Evolutionary conservation across 2,113 vertebrate species (phyloP).

Genomic region (Marmota monax): DNA sequence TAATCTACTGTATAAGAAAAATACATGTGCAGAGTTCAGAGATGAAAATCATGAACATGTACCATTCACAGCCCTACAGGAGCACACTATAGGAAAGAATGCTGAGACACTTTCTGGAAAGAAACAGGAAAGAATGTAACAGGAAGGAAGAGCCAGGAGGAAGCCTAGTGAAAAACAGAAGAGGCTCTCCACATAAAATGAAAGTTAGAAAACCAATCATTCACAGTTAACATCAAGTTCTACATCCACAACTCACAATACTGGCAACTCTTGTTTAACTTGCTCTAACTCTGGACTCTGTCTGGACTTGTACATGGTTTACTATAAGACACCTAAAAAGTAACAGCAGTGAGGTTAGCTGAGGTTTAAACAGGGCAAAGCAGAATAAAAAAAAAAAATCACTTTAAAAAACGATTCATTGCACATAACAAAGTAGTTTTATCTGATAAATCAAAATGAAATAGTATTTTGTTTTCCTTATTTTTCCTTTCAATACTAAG

Average conservation of each 20-base stretch:
- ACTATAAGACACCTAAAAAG: neutral
- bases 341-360: neutral
- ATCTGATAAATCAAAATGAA: neutral
- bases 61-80: neutral
- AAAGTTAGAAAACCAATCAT: slow-evolving; percentile 45
- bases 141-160: neutral
- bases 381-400: neutral
- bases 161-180: neutral
- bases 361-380: slow-evolving; percentile 33
- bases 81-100: neutral
- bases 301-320: slow-evolving; percentile 61
- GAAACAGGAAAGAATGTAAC: neutral
- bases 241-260: neutral
- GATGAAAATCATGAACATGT: slow-evolving; percentile 18
- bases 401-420: neutral
- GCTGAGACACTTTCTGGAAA: neutral
- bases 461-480: slow-evolving; percentile 20
- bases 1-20: slow-evolving; percentile 49
- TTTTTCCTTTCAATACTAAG: slow-evolving; percentile 21
- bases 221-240: neutral
- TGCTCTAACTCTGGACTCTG: slow-evolving; percentile 50
- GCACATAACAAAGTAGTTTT: neutral
- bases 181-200: neutral
- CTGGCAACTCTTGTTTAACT: slow-evolving; percentile 52
- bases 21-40: neutral